Base-by-base conservation (phyloP, 2,888 invertebrate species). In the Pomacea canaliculata region DNA sequence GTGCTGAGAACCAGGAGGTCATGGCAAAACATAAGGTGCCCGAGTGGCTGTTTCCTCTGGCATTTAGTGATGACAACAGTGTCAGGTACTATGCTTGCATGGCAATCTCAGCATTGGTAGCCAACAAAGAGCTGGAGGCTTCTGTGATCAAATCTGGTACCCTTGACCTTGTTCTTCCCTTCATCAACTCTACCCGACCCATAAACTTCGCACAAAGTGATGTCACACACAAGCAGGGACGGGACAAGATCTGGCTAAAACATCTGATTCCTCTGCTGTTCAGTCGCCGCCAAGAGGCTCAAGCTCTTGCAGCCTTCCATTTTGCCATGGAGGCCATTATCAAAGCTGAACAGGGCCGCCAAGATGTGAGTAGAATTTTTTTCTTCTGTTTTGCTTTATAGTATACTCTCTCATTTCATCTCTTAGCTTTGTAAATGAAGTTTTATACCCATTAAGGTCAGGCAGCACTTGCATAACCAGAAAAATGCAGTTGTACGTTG, bases 241-340 rank as follows among this genome's bases (percentile, higher is more conserved):
- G 98, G 91, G 97, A 97, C 88, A 96, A 96, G 89, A 96, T 96
- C 86, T 98, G 98, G 98, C 92, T 99, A 75, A 94, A 96, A 91
- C 93, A 96, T 85, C 92, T 99, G 82, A 96, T 99, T 8, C 98
- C 98, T 0, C 96, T 99, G 18, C 92, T 99, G 75, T 96, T 95
- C 89, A 98, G 98, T 65, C 96, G 97, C 89, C 93, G 98, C 79
- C 97, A 98, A 89, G 99, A 99, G 91, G 98, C 99, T 0, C 94
- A 97, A 86, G 97, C 97, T 90, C 92, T 99, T 85, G 99, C 98
- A 7, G 98, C 99, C 60, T 99, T 99, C 91, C 99, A 99, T 90
- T 93, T 98, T 91, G 98, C 98, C 89, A 98, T 99, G 97, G 99
- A 99, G 91, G 98, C 99, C 18, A 97, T 97, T 62, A 98, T 99